Evolutionary conservation across 2,888 invertebrate genomes (phyloP), one percentile per base, ranked within the genome.

Genomic region (Lysandra coridon): DNA sequence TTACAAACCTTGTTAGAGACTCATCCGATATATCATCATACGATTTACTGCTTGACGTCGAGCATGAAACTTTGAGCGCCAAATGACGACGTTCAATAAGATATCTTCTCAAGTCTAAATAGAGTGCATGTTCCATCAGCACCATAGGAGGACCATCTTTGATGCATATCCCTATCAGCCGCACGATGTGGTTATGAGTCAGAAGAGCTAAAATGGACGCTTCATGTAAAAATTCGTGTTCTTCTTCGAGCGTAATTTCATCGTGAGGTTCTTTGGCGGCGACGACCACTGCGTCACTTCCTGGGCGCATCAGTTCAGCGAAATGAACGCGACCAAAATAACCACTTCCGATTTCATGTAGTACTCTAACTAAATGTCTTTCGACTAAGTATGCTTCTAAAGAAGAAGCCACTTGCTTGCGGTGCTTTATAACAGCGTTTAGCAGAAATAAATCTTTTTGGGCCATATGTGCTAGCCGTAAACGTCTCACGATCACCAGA

Each of bases 51-150:
- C 96, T 95, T 79, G 74, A 96, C 12, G 57, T 33, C 96, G 82
- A 96, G 96, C 30, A 93, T 2, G n/a, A 69, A 96, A 82, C 96
- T 96, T 83, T 81, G 64, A 96, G 96, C 0, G 97, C 97, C 83
- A 98, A 94, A 88, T 97, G 96, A 37, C 98, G 95, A 78, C 98
- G 88, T 69, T 85, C 84, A 92, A 64, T 91, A 73, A 99, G 93
- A 88, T 97, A 99, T 0, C 97, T 97, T 87, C 97, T 97, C 83
- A 99, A 91, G 88, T 99, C 98, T 23, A 98, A 98, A 87, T 98
- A 98, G 5, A 98, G 94, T 95, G 98, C 98, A 84, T 97, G 98
- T 88, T 98, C 98, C 98, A 98, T 98, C 0, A 98, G 97, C 84
- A 98, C 96, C 10, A 98, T 96, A 0, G 98, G 98, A 82, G 98